Base-by-base conservation (phyloP, 2,888 invertebrate species). In the Parelbella ahira region DNA sequence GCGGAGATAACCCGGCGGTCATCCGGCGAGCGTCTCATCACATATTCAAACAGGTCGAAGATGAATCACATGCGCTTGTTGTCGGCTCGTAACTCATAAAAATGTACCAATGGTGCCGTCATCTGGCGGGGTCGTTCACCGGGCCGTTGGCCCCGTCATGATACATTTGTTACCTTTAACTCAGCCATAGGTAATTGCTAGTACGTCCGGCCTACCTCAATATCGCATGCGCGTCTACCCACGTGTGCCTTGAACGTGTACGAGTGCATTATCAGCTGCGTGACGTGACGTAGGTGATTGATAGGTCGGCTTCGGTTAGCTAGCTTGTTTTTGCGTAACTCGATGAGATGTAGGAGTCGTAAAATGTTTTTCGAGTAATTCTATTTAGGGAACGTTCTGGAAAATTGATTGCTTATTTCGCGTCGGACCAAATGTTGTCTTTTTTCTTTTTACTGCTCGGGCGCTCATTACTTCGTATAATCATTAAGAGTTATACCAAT, bases 151-250 rank as follows among this genome's bases (percentile, higher is more conserved):
- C 66, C 65, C 56, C 52, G 42, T 37, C 51, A 51, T 51, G 49
- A 37, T 41, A 33, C 33, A 33, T 51, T 38, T 44, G 46, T 47
- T 47, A 44, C 47, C 47, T 39, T 39, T 43, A 33, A 28, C 28
- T 30, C 29, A 29, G 38, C 12, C 47, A 41, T 44, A 47, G 47
- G 44, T 47, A 47, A 47, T 47, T 47, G 47, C 38, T 37, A 41
- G 25, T 12, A 33, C 51, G 53, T 53, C 74, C 68, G 72, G 59
- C 73, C 74, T 77, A 71, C 77, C 75, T 69, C 75, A 77, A 76
- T 64, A 50, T 50, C 51, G 48, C 53, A 56, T 45, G 36, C 23
- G 33, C 33, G 19, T 9, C 18, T 13, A 1, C 24, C 52, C 55
- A 52, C 51, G 56, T 51, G 48, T 54, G 47, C 13, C n/a, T 28